Percentiles rank a stretch among this genome's conserved stretches.
These are phyloP conservation scores for Tinamus major DNA, from an alignment of 2,797 vertebrate genomes.

Conservation along the genomic window DNA sequence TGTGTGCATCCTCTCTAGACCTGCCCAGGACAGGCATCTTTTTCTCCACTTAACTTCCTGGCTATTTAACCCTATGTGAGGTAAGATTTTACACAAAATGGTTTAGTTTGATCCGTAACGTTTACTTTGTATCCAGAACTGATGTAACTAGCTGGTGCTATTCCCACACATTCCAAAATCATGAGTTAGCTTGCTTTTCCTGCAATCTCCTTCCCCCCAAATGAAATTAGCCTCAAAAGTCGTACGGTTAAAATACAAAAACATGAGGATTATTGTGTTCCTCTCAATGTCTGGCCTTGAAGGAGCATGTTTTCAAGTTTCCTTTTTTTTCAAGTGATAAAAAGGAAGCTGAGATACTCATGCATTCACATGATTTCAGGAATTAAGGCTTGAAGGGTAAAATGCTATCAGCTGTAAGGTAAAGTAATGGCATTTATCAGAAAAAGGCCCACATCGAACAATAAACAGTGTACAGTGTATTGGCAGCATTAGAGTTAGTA, in stretches of 20 bases:
- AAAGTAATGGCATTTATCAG: background rate
- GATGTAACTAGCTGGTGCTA: background rate
- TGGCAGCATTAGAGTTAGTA: background rate
- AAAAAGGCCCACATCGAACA: background rate
- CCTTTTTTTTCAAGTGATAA: background rate
- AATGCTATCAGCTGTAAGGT: background rate
- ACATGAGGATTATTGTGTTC: background rate
- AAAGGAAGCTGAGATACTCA: rapidly evolving
- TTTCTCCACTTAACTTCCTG: background rate
- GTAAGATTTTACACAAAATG: background rate
- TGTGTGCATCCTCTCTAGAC: background rate
- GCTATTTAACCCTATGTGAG: background rate
- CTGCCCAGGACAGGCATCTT: background rate
- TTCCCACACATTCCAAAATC: background rate
- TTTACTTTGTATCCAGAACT: too few relatives aligned
- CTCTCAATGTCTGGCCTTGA: background rate
- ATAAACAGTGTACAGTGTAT: background rate
- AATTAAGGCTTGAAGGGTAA: background rate
- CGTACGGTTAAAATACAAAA: rapidly evolving
- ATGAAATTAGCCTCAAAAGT: background rate
- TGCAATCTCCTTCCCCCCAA: background rate
- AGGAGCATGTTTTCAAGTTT: background rate
- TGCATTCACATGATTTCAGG: background rate
- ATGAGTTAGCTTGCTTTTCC: background rate
- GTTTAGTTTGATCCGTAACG: background rate